Evolutionary conservation across 2,888 invertebrate genomes (phyloP), one percentile per base, ranked within the genome.

Genomic region (Agrilus biguttatus): DNA sequence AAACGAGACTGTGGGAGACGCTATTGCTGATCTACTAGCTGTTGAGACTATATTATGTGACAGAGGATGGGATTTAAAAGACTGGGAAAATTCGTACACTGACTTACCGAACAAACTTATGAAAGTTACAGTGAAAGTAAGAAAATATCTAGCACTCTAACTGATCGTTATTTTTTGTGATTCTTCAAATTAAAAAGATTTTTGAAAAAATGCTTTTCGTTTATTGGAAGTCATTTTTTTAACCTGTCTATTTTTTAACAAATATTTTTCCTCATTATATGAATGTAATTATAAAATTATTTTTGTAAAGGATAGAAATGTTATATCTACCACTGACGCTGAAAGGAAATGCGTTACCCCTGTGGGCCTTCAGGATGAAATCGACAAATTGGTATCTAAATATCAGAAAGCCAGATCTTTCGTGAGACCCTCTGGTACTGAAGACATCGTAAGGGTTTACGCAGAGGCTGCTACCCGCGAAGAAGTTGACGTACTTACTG

Each of bases 1-100:
- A 12, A 96, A 95, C 65, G 91, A 93, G 68, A 83, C 88, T 0
- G 90, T 97, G 0, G 98, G 98, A 0, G 98, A 98, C 70, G 97
- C 97, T 3, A 80, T 98, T 42, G 92, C 96, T 0, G 97, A 97
- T 60, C 74, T 98, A 76, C 71, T 99, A 45, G 65, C 95, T 5
- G 93, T 97, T 1, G 98, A 99, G 67, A 80, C 84, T 0, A 83
- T 96, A 40, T 73, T 98, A 19, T 78, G 83, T 53, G 76, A 80
- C 2, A 78, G 80, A 49, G 91, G 86, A 5, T 89, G 88, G 82
- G 73, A 77, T 54, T 72, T 83, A 1, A 63, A 68, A 28, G 77
- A 86, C 39, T 98, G 98, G 98, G 74, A 83, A 54, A 60, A 66
- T 2, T 72, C 81, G 8, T 98, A 98, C 60, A 63, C 60, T 0